Evolutionary conservation across 1,140 invertebrate species (phyloP), one percentile per base, ranked within the genome.

Genomic region (Drosophila tani): DNA sequence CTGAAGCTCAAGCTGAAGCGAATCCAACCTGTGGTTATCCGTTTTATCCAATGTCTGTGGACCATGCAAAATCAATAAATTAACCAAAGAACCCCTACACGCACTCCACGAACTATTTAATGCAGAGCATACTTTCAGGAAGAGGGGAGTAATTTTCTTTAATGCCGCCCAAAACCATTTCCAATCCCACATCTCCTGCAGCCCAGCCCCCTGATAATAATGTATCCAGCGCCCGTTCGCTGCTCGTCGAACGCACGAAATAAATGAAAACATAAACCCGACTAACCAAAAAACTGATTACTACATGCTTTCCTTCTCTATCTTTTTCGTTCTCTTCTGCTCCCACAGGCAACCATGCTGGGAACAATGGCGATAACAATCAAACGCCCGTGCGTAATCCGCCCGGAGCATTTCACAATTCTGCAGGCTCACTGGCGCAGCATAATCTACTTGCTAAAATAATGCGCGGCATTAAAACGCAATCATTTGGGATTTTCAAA

Each of bases 401-500:
- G 77, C 92, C 92, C 59, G 92, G 92, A 84, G 92, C 92, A 91
- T 93, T 92, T 84, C 92, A 93, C 88, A 93, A 93, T 90, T 88
- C 84, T 74, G 92, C 92, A 80, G 82, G 80, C 82, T 81, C 91
- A 88, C 82, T 92, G 88, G 88, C 87, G 79, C 87, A 92, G 79
- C 80, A 92, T 92, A 92, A 92, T 92, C 91, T 91, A 92, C 87
- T 92, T 82, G 91, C 79, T 79, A 79, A 90, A 79, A 91, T 92
- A 92, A 92, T 92, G 82, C 91, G 86, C 76, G 84, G 91, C 91
- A 92, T 92, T 92, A 92, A 92, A 92, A 92, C 91, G 91, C 91
- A 92, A 92, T 92, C 91, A 92, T 92, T 92, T 86, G 91, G 91
- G 91, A 92, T 92, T 92, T 92, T 90, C 87, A 88, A 91, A 91